Percentiles rank a stretch among this genome's conserved stretches.
Conservation (phyloP, 1,140 invertebrate genomes). For the Drosophila eugracilis region DNA sequence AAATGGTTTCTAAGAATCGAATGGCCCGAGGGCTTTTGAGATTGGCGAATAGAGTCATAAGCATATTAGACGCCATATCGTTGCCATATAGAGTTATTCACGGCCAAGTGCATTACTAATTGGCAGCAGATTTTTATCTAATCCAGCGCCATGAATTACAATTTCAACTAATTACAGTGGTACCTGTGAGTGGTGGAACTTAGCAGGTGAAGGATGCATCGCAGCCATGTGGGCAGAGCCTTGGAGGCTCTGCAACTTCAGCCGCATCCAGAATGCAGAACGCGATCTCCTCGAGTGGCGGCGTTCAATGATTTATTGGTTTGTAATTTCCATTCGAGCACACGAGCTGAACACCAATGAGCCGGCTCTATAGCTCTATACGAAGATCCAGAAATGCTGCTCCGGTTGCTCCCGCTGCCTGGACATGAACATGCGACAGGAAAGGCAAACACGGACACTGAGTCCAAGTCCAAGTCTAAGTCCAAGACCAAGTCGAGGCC, state of each 20-base stretch:
- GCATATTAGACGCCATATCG: constrained; percentile 46
- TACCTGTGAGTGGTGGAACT: constrained; percentile 40
- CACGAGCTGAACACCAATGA: constrained; percentile 72
- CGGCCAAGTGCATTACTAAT: constrained; percentile 74
- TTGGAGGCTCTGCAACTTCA: neutral
- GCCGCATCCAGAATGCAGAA: constrained; percentile 10
- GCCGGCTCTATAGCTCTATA: constrained; percentile 14
- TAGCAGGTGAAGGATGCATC: constrained; percentile 37
- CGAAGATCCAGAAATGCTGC: constrained; percentile 2
- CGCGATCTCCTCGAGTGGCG: constrained; percentile 28
- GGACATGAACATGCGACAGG: constrained; percentile 75
- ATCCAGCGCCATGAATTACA: constrained; percentile 81
- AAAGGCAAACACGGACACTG: constrained; percentile 76
- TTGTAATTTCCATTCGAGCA: constrained; percentile 80
- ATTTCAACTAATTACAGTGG: constrained; percentile 79
- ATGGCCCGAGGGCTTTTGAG: constrained; percentile 1
- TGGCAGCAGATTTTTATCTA: constrained; percentile 81
- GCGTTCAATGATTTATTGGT: constrained; percentile 77
- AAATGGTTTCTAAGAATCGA: constrained; percentile 18
- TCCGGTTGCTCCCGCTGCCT: constrained; percentile 32
- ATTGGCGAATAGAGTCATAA: constrained; percentile 61
- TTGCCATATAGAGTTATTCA: constrained; percentile 68
- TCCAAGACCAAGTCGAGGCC: constrained; percentile 2
- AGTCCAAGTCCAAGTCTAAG: constrained; percentile 2
- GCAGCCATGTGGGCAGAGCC: constrained; percentile 43